phyloP scores from a whole-genome alignment of 1,140 invertebrate species.

The Trachelipus rathkii region DNA sequence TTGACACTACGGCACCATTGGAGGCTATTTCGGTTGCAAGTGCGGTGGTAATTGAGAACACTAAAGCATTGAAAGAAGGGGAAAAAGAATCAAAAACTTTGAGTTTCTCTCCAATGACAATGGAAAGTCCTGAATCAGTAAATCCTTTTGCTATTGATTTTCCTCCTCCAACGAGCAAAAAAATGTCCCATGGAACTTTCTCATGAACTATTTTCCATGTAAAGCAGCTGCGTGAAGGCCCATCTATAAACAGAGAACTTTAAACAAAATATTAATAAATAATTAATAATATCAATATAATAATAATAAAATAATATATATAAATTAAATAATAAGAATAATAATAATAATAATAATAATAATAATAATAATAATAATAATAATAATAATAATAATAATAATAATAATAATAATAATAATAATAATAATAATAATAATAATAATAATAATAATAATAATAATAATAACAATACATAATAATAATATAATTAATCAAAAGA shows the following conservation, averaged over 20 bases:
- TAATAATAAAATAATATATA: too few species aligned
- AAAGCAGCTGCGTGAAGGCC: constrained; percentile 20
- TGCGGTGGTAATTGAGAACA: constrained; percentile 53
- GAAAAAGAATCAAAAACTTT: constrained; percentile 49
- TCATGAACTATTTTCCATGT: constrained; percentile 31
- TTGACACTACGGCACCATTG: constrained; percentile 77
- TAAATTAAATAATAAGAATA: too few species aligned
- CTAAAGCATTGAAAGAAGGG: constrained; percentile 48
- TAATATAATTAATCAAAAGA: too few species aligned
- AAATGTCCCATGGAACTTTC: constrained; percentile 30
- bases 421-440: too few species aligned
- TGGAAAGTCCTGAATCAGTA: constrained; percentile 65
- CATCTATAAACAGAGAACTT: not conserved
- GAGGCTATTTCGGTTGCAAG: constrained; percentile 75
- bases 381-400: too few species aligned
- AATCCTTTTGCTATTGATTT: constrained; percentile 81
- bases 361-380: too few species aligned
- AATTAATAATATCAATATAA: too few species aligned
- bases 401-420: too few species aligned
- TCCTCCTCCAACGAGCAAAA: constrained; percentile 61
- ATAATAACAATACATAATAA: too few species aligned
- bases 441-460: too few species aligned
- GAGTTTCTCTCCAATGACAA: constrained; percentile 62
- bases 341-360: too few species aligned
- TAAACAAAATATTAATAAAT: too few species aligned